Evolutionary conservation across 2,113 vertebrate species (phyloP).

Genomic region (Otocyon megalotis): DNA sequence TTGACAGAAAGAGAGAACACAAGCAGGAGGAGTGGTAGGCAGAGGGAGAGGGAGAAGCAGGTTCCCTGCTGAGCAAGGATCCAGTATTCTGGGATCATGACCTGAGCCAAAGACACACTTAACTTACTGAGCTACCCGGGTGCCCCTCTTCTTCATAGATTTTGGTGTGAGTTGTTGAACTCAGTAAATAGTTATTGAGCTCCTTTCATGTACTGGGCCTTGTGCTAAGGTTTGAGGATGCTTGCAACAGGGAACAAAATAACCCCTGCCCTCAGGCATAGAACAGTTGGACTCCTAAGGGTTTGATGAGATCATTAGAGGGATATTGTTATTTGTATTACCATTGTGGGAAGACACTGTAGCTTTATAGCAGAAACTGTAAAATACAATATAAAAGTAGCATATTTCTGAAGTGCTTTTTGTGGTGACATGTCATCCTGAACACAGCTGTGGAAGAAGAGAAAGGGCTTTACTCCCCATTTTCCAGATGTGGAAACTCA

Average conservation of each 20-base stretch:
- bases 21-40: too few relatives aligned
- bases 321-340: not conserved
- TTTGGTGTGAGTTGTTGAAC: not conserved
- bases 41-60: too few relatives aligned
- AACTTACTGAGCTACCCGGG: too few relatives aligned
- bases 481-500: constrained; percentile 6
- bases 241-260: not conserved
- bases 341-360: not conserved
- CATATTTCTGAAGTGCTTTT: not conserved
- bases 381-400: not conserved
- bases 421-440: not conserved
- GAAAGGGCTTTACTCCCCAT: not conserved
- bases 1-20: too few relatives aligned
- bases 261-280: not conserved
- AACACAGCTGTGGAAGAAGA: not conserved
- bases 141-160: not conserved
- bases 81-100: too few relatives aligned
- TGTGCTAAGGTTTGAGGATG: not conserved
- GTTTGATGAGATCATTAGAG: not conserved
- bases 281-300: not conserved
- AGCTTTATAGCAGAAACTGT: not conserved
- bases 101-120: too few relatives aligned
- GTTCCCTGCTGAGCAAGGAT: too few relatives aligned
- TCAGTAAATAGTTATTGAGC: not conserved
- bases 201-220: not conserved